A percentile compares a stretch with the other conserved stretches of the same genome.
Conservation (phyloP, 2,888 invertebrate species). For the Drosophila setosimentum region DNA sequence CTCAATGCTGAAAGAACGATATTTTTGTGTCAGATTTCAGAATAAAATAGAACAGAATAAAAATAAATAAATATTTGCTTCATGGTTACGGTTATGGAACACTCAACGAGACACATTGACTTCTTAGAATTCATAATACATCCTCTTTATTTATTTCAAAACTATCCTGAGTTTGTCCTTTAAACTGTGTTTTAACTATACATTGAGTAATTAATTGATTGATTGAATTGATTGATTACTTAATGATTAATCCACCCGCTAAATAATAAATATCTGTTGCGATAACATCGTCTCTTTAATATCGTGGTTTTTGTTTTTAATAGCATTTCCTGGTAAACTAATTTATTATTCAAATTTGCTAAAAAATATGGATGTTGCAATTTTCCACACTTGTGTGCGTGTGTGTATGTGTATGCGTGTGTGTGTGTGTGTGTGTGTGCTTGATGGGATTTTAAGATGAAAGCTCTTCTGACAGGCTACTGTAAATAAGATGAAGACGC, state of each 20-base stretch:
- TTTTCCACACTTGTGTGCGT: neutral
- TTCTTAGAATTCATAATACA: neutral
- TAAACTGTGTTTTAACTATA: neutral
- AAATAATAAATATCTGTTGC: too few species aligned
- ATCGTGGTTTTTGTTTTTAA: neutral
- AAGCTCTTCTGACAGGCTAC: conserved; percentile 29
- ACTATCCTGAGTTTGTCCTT: neutral
- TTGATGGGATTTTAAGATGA: conserved; percentile 27
- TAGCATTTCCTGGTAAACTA: neutral
- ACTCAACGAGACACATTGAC: neutral
- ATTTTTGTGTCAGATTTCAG: neutral
- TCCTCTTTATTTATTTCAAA: neutral
- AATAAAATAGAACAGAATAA: neutral
- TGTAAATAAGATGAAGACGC: conserved; percentile 40
- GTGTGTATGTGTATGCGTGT: neutral
- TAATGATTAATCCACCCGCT: too few species aligned
- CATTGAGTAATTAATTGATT: neutral
- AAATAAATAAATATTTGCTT: neutral
- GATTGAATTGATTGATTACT: neutral
- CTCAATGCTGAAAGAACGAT: neutral
- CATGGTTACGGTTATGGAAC: neutral
- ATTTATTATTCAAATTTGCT: conserved; percentile 6
- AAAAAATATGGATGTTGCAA: conserved; percentile 2
- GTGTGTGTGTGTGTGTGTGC: neutral
- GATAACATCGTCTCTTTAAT: neutral